Conservation (phyloP, 2,797 vertebrate genomes). For the Gouania willdenowi region DNA sequence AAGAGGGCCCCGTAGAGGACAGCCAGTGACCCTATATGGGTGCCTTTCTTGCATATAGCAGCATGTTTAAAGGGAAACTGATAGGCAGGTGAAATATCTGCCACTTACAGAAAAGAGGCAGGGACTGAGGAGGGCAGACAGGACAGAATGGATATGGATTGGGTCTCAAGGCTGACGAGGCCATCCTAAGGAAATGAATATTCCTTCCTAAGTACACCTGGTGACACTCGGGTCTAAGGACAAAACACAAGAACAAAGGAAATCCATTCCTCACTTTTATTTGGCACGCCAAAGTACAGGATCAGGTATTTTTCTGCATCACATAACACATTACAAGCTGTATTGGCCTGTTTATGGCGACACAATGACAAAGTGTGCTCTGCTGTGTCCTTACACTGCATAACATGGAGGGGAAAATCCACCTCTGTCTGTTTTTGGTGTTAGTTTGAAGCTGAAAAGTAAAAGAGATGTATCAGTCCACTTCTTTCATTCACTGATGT, state of each 20-base stretch:
- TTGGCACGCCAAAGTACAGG: constrained; percentile 34
- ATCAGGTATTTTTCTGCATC: constrained; percentile 18
- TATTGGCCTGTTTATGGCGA: constrained; percentile 27
- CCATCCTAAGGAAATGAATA: constrained; percentile 79
- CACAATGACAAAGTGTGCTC: constrained; percentile 15
- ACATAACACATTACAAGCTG: constrained; percentile 11
- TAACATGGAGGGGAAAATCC: not conserved
- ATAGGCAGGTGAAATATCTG: constrained; percentile 80
- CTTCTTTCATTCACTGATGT: constrained; percentile 16
- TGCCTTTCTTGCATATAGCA: constrained; percentile 78
- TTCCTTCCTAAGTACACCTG: constrained; percentile 75
- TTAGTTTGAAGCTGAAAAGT: constrained; percentile 15
- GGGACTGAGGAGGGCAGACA: constrained; percentile 68
- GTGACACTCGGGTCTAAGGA: constrained; percentile 70
- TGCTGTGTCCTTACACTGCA: constrained; percentile 12
- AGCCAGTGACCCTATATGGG: constrained; percentile 79
- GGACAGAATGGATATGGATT: constrained; percentile 79
- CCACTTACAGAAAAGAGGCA: constrained; percentile 78
- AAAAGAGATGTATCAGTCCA: constrained; percentile 24
- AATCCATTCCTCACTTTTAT: constrained; percentile 58
- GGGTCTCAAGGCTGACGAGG: constrained; percentile 77
- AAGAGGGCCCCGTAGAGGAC: constrained; percentile 67
- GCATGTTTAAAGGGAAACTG: constrained; percentile 79
- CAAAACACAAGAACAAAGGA: constrained; percentile 59
- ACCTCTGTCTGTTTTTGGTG: not conserved